Base-by-base conservation (phyloP, 2,113 vertebrate genomes). In the Prionailurus viverrinus region DNA sequence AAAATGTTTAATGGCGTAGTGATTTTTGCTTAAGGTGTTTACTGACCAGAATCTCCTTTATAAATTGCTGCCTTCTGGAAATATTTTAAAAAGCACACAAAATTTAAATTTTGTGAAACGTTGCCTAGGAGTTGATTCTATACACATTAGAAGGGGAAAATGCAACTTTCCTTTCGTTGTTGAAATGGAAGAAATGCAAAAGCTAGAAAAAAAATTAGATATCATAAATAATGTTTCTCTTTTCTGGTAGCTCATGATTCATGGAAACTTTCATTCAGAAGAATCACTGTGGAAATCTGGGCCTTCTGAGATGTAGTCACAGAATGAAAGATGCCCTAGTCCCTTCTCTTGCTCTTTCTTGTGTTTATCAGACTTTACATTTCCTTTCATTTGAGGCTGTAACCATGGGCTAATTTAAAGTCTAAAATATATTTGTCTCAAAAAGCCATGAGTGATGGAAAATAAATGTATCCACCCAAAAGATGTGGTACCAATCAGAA, bases 121-220 rank as follows among this genome's bases (percentile, higher is more conserved):
- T 96, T 91, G 29, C 53, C 69, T 81, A 84, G 31, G 12, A 91
- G 58, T 85, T 7, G 39, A 39, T 84, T 87, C 41, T 85, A 1
- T 83, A 53, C 12, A 94, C 1, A 51, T 7, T 27, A 66, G 53
- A 82, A 66, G 5, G 48, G 19, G 21, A 31, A 69, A 95, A 65
- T 66, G 13, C 29, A 78, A 9, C 4, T 79, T 65, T 79, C 65
- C 33, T 90, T 91, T 65, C 39, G 4, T 80, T 82, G 63, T n/a
- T 87, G 85, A 96, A 94, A 82, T 87, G 2, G 48, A 33, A 85
- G 78, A 76, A 74, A 89, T 63, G 14, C 73, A 93, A 98, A 89
- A 83, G 10, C 45, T 41, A 80, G 41, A 63, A 89, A 93, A 91
- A 93, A 84, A 58, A 76, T 16, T 82, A 29, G 25, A 79, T 76